Evolutionary conservation across 1,140 invertebrate species (phyloP).

Genomic region (Monochamus saltuarius): DNA sequence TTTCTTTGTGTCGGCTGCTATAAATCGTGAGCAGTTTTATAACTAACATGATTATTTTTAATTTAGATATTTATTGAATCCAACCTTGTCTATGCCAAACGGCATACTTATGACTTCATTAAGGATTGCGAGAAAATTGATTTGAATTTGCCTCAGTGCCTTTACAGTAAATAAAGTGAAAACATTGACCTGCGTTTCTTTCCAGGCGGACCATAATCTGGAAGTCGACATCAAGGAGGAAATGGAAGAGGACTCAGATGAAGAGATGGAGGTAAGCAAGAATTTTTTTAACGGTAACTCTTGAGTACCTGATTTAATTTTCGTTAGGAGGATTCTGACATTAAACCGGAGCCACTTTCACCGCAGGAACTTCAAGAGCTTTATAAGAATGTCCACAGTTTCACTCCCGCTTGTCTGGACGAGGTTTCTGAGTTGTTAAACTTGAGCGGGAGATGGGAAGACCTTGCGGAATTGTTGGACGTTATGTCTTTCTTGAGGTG

Average conservation of each 20-base stretch:
- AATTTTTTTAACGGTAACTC: neutral
- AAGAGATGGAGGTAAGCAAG: conserved; percentile 39
- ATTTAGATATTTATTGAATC: too few relatives aligned
- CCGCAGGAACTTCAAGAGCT: conserved; percentile 29
- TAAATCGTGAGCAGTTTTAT: too few relatives aligned
- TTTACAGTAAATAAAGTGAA: too few relatives aligned
- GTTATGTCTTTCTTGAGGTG: conserved; percentile 36
- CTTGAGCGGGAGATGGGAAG: conserved; percentile 33
- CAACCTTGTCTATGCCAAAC: too few relatives aligned
- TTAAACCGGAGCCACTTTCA: conserved; percentile 27
- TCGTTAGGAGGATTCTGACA: conserved; percentile 26
- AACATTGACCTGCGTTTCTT: neutral
- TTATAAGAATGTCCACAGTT: conserved; percentile 27
- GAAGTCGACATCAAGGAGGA: conserved; percentile 29
- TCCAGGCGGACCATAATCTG: neutral
- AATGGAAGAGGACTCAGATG: conserved; percentile 35
- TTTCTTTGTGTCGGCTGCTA: too few relatives aligned
- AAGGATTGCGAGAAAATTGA: too few relatives aligned
- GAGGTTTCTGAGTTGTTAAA: conserved; percentile 38
- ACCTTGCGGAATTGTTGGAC: conserved; percentile 39
- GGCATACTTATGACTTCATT: too few relatives aligned
- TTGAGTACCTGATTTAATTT: conserved; percentile 9
- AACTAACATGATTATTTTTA: too few relatives aligned
- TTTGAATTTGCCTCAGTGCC: too few relatives aligned
- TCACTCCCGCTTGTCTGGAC: conserved; percentile 35